A percentile compares a stretch with the other conserved stretches of the same genome.
These are phyloP conservation scores for Microcebus tavaratra DNA, from an alignment of 2,113 vertebrate genomes.

Conservation along the genomic window DNA sequence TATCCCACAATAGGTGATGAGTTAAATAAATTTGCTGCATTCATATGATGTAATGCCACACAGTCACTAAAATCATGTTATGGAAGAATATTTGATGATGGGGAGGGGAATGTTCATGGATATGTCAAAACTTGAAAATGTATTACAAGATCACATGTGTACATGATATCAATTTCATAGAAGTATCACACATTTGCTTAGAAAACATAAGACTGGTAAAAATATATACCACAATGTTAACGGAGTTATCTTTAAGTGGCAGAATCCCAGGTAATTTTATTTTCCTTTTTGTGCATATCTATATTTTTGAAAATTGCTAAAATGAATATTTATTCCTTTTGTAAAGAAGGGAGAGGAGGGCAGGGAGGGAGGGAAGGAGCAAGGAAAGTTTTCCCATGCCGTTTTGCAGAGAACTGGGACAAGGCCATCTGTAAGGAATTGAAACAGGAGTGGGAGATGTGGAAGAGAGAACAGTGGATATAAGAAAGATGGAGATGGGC, in stretches of 20 bases:
- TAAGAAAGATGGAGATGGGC: not conserved
- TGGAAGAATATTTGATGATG: not conserved
- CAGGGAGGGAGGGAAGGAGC: not conserved
- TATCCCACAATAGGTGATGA: not conserved
- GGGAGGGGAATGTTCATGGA: not conserved
- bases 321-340: not conserved
- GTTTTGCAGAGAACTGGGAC: not conserved
- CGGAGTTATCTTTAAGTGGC: not conserved
- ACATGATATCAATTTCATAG: not conserved
- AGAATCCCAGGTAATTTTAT: not conserved
- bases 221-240: not conserved
- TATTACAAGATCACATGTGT: not conserved
- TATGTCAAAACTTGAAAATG: not conserved
- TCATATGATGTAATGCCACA: not conserved
- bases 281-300: not conserved
- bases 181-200: not conserved
- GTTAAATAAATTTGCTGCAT: not conserved
- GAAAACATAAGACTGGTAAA: not conserved
- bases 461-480: not conserved
- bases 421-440: not conserved
- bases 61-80: not conserved
- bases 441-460: not conserved
- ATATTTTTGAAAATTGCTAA: not conserved
- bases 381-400: not conserved
- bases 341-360: not conserved